Conservation (phyloP, 2,113 vertebrate species). For the Narcine bancroftii region DNA sequence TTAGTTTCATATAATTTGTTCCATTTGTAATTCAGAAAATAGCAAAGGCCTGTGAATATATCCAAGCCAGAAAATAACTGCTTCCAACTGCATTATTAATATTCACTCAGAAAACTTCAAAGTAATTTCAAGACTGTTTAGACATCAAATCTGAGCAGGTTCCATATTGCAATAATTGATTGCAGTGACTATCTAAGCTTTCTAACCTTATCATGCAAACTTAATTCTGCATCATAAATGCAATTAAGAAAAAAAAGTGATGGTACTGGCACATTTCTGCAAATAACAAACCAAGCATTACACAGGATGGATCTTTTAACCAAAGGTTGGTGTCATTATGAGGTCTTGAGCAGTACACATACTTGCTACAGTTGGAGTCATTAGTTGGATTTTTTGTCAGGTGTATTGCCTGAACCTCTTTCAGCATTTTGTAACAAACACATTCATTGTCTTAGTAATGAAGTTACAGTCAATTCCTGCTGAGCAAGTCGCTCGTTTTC, state of each 20-base stretch:
- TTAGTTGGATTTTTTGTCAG: neutral
- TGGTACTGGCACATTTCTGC: neutral
- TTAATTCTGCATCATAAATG: neutral
- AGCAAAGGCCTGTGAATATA: neutral
- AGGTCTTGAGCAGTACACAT: no score
- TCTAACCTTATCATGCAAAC: neutral
- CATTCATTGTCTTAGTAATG: slow-evolving; percentile 11
- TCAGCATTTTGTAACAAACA: neutral
- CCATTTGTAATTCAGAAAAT: neutral
- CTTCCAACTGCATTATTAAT: neutral
- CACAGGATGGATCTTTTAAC: neutral
- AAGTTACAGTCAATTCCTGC: neutral
- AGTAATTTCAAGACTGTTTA: neutral
- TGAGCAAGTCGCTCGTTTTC: neutral
- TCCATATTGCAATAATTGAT: neutral
- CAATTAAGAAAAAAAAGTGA: neutral
- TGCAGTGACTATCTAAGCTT: neutral
- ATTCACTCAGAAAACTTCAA: slow-evolving; percentile 1
- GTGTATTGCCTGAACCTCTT: neutral
- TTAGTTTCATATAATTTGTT: neutral
- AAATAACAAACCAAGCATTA: neutral
- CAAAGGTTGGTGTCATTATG: neutral
- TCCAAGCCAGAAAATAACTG: slow-evolving; percentile 2
- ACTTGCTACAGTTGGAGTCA: neutral
- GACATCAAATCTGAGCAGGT: neutral